These are phyloP conservation scores for Elachura formosa DNA, from an alignment of 2,113 vertebrate genomes.

Conservation along the genomic window DNA sequence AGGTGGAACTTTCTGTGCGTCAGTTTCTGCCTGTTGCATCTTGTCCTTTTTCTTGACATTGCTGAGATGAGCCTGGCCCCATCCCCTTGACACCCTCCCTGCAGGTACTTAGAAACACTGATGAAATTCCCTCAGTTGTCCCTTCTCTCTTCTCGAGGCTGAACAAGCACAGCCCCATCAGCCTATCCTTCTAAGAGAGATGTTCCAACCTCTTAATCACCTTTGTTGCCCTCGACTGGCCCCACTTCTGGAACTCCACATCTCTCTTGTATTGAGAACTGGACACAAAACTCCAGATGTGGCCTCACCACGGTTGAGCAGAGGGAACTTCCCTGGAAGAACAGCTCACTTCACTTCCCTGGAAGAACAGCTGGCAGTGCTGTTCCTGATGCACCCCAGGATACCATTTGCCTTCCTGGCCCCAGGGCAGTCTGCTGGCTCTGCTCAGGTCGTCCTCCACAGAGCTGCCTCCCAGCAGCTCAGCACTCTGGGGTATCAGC, in stretches of 20 bases:
- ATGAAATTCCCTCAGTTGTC: not conserved
- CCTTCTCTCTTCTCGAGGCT: not conserved
- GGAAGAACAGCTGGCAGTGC: not conserved
- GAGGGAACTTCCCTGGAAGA: not conserved
- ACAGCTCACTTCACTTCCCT: not conserved
- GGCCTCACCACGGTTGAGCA: not conserved
- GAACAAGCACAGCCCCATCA: not conserved
- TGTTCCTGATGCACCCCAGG: not conserved
- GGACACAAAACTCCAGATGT: not conserved
- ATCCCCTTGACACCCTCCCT: not conserved
- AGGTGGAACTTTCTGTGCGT: not conserved
- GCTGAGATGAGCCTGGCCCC: rapidly evolving
- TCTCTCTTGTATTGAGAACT: not conserved
- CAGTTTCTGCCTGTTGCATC: not conserved
- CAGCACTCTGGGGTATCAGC: not conserved
- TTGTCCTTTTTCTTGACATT: not conserved
- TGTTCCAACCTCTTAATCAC: not conserved
- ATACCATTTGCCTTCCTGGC: not conserved
- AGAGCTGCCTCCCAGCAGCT: not conserved
- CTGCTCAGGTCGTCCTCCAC: not conserved
- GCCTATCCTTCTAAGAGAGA: not conserved
- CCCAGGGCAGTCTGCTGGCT: not conserved
- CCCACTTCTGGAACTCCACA: not conserved
- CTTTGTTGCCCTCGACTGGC: not conserved
- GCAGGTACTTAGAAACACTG: not conserved